phyloP scores from a whole-genome alignment of 2,797 vertebrate species.

The Sebastes itinus region DNA sequence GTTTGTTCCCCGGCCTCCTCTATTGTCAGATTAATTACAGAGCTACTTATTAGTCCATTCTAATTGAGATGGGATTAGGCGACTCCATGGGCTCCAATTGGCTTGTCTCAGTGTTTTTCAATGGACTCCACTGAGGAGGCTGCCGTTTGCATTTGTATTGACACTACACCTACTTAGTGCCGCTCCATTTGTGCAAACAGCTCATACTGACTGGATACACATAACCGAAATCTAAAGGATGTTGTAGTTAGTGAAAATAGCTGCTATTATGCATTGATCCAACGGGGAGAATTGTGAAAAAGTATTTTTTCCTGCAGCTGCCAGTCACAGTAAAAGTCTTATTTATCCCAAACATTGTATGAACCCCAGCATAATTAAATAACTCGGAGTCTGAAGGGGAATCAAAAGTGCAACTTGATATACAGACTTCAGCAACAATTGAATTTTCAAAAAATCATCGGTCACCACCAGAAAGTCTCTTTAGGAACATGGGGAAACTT shows the following conservation, averaged over 20 bases:
- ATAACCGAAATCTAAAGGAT: slow-evolving; percentile 1
- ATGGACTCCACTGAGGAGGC: slow-evolving; percentile 15
- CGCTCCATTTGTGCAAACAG: slow-evolving; percentile 16
- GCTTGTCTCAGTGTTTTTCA: slow-evolving; percentile 45
- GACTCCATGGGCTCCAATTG: slow-evolving; percentile 45
- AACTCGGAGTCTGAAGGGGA: slow-evolving; percentile 52
- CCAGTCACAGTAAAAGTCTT: slow-evolving; percentile 19
- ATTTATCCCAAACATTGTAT: slow-evolving; percentile 49
- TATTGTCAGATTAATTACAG: slow-evolving; percentile 70
- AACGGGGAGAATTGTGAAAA: background rate
- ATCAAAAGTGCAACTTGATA: slow-evolving; percentile 68
- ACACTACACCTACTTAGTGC: slow-evolving; percentile 14
- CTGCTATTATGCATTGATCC: background rate
- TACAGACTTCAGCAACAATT: slow-evolving; percentile 64
- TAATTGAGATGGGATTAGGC: slow-evolving; percentile 73
- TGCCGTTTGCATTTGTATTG: slow-evolving; percentile 58
- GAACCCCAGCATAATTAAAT: slow-evolving; percentile 61
- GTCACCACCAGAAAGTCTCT: slow-evolving; percentile 67
- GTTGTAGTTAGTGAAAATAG: background rate
- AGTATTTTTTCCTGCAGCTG: background rate
- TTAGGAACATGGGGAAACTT: slow-evolving; percentile 84
- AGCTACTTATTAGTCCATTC: slow-evolving; percentile 53
- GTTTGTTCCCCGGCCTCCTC: slow-evolving; percentile 60
- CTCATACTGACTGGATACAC: slow-evolving; percentile 16
- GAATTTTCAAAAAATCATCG: slow-evolving; percentile 68